Evolutionary conservation across 1,140 invertebrate genomes (phyloP).

Genomic region (Drosophila mojavensis): DNA sequence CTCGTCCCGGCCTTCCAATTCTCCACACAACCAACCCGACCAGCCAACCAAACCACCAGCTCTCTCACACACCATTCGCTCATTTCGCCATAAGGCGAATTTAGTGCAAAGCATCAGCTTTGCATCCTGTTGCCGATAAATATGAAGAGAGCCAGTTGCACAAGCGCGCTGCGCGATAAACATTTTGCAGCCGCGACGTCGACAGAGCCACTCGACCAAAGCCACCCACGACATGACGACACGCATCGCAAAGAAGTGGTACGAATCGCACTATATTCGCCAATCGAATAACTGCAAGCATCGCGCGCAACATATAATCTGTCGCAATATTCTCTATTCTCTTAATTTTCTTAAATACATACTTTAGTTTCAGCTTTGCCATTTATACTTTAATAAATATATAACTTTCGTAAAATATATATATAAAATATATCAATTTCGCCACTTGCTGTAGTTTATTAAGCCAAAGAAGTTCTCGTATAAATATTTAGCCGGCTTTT

Average conservation of each 20-base stretch:
- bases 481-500: neutral
- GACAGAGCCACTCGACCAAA: slow-evolving; percentile 7
- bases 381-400: no score
- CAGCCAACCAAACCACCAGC: neutral
- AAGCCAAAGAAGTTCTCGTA: neutral
- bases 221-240: slow-evolving; percentile 35
- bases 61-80: slow-evolving; percentile 21
- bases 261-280: neutral
- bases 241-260: slow-evolving; percentile 15
- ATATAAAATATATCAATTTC: neutral
- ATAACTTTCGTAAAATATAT: neutral
- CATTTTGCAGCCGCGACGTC: slow-evolving; percentile 2
- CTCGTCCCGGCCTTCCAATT: neutral
- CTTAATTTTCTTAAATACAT: no score
- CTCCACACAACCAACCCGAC: no score
- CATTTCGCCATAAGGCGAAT: slow-evolving; percentile 44
- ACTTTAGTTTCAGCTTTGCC: no score
- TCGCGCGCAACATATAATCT: no score
- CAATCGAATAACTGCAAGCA: neutral
- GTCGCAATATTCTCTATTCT: no score
- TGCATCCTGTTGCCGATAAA: slow-evolving; percentile 60
- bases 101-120: slow-evolving; percentile 39
- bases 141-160: slow-evolving; percentile 35
- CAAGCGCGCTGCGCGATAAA: slow-evolving; percentile 45
- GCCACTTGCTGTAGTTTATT: neutral